A percentile compares a stretch with the other conserved stretches of the same genome.
Evolutionary conservation across 2,797 vertebrate genomes (phyloP).

Genomic region (Cyclura pinguis): DNA sequence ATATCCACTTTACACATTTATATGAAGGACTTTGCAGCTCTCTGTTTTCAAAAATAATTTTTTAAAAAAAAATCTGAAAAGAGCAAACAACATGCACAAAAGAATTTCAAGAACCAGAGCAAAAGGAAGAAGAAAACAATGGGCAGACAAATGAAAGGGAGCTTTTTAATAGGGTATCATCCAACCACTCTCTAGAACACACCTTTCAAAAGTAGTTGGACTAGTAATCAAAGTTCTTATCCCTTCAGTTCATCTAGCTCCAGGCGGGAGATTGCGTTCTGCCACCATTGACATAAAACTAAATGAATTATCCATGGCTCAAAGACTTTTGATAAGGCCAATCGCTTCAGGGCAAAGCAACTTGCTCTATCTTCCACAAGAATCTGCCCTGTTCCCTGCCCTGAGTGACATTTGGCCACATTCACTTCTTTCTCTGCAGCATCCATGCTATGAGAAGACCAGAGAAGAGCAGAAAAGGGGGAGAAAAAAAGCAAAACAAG

Average conservation of each 20-base stretch:
- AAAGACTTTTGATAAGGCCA: conserved; percentile 58
- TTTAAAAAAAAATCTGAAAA: not conserved
- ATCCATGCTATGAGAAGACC: not conserved
- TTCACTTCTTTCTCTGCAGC: accelerated
- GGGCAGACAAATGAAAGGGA: conserved; percentile 49
- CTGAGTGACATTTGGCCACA: not conserved
- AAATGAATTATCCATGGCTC: conserved; percentile 50
- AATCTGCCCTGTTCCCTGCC: accelerated
- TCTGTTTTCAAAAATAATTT: not conserved
- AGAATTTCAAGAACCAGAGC: accelerated
- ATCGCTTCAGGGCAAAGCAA: conserved; percentile 46
- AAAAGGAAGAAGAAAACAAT: conserved; percentile 36
- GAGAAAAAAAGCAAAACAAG: not conserved
- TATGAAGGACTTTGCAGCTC: not conserved
- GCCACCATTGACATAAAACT: conserved; percentile 62
- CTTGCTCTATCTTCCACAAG: conserved; percentile 6
- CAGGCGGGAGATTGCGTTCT: conserved; percentile 58
- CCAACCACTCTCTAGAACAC: conserved; percentile 52
- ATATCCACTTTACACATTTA: not conserved
- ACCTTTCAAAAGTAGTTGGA: not conserved
- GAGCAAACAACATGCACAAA: not conserved
- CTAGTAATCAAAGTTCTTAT: conserved; percentile 16
- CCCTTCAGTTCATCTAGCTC: conserved; percentile 54
- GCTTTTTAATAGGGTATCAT: conserved; percentile 62
- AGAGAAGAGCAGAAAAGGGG: too few relatives aligned